phyloP scores from a whole-genome alignment of 2,797 vertebrate genomes.

The Benthosema pterotum region DNA sequence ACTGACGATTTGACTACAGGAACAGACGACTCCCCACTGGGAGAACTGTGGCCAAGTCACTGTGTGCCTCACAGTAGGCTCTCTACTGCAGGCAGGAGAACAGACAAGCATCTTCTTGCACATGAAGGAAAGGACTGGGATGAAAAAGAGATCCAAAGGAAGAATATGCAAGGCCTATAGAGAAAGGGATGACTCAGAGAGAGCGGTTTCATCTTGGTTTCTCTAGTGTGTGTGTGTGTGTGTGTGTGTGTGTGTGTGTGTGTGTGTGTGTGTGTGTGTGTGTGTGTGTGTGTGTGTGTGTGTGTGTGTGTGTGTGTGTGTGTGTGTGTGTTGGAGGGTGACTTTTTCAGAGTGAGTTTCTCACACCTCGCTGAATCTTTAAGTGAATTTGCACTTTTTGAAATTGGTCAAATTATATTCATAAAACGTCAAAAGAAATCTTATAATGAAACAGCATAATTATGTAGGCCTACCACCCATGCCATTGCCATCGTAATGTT shows the following conservation, averaged over 20 bases:
- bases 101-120: constrained; percentile 36
- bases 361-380: constrained; percentile 54
- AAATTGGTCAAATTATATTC: constrained; percentile 24
- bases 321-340: too few species aligned
- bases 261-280: too few species aligned
- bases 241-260: too few species aligned
- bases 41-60: constrained; percentile 36
- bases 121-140: constrained; percentile 33
- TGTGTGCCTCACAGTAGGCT: constrained; percentile 29
- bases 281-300: too few species aligned
- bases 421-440: too few species aligned
- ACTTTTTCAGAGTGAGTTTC: constrained; percentile 37
- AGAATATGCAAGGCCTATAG: not conserved
- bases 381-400: too few species aligned
- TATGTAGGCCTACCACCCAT: not conserved
- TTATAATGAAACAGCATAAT: not conserved
- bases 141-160: constrained; percentile 10
- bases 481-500: too few species aligned
- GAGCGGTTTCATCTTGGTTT: constrained; percentile 33
- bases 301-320: too few species aligned
- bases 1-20: constrained; percentile 32
- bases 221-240: constrained; percentile 30
- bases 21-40: constrained; percentile 13
- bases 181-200: constrained; percentile 27
- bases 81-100: constrained; percentile 52